These are phyloP conservation scores for Flexamia atlantica DNA, from an alignment of 2,888 invertebrate species.

Conservation along the genomic window DNA sequence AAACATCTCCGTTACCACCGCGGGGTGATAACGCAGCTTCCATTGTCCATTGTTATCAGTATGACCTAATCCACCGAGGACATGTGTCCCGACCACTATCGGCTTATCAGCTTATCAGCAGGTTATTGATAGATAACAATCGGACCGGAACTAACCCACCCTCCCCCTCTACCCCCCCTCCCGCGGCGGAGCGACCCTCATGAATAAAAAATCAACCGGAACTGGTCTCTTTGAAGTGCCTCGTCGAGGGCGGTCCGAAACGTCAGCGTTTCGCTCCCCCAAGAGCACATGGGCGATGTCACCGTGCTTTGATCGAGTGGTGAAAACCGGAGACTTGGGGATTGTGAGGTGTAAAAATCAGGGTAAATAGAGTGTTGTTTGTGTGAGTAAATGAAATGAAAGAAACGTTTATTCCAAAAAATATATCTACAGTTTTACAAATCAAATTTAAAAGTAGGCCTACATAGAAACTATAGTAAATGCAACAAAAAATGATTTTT, in stretches of 20 bases:
- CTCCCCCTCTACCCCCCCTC: neutral
- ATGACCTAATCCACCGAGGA: neutral
- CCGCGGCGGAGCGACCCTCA: constrained; percentile 55
- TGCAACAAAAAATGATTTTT: no score
- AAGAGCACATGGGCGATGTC: neutral
- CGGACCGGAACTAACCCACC: constrained; percentile 5
- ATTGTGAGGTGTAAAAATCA: neutral
- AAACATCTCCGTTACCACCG: constrained; percentile 17
- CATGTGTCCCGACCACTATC: constrained; percentile 42
- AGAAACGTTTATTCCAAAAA: no score
- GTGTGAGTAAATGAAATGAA: no score
- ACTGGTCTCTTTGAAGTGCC: constrained; percentile 55
- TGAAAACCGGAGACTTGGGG: neutral
- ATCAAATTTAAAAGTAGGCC: no score
- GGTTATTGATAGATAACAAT: constrained; percentile 57
- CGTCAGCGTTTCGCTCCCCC: neutral
- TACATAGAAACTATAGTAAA: no score
- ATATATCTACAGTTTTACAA: no score
- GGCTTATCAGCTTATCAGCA: neutral
- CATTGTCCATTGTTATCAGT: constrained; percentile 2
- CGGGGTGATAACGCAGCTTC: neutral
- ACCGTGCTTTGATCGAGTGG: neutral
- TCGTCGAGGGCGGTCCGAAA: neutral
- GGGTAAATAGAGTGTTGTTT: no score
- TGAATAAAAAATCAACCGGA: constrained; percentile 63